Evolutionary conservation across 2,888 invertebrate species (phyloP).

Genomic region (Geotrupes spiniger): DNA sequence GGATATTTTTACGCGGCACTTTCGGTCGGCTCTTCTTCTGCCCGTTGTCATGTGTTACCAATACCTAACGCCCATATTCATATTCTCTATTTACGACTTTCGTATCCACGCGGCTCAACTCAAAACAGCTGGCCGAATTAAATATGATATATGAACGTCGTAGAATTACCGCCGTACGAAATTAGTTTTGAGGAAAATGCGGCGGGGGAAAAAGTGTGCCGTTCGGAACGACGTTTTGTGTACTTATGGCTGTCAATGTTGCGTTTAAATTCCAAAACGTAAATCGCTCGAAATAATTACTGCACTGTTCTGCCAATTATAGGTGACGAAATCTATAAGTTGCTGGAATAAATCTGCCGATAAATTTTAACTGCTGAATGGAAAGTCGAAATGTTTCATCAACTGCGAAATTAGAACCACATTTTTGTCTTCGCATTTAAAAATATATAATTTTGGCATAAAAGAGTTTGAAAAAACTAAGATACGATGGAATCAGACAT

Average conservation of each 20-base stretch:
- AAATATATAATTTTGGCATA: too few species aligned
- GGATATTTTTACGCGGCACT: slow-evolving; percentile 31
- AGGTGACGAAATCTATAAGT: slow-evolving; percentile 27
- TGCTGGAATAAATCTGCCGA: slow-evolving; percentile 26
- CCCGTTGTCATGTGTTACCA: slow-evolving; percentile 30
- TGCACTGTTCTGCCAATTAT: slow-evolving; percentile 25
- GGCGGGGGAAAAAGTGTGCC: background rate
- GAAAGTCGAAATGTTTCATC: background rate
- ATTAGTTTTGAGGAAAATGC: slow-evolving; percentile 7
- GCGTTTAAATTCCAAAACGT: slow-evolving; percentile 13
- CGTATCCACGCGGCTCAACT: slow-evolving; percentile 17
- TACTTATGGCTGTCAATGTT: slow-evolving; percentile 16
- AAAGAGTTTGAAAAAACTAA: too few species aligned
- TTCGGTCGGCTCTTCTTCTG: background rate
- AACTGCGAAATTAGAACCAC: background rate
- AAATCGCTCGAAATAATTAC: slow-evolving; percentile 20
- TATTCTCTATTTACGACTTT: slow-evolving; percentile 30
- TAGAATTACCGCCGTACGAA: slow-evolving; percentile 9
- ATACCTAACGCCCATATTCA: slow-evolving; percentile 28
- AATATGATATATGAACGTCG: slow-evolving; percentile 16
- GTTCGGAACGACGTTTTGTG: slow-evolving; percentile 12
- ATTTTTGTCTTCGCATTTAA: background rate
- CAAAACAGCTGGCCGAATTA: slow-evolving; percentile 16
- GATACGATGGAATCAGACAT: too few species aligned
- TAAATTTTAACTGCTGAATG: slow-evolving; percentile 18